Percentiles rank a stretch among this genome's conserved stretches.
These are phyloP conservation scores for Limnothrissa miodon DNA, from an alignment of 2,113 vertebrate genomes.

Conservation along the genomic window DNA sequence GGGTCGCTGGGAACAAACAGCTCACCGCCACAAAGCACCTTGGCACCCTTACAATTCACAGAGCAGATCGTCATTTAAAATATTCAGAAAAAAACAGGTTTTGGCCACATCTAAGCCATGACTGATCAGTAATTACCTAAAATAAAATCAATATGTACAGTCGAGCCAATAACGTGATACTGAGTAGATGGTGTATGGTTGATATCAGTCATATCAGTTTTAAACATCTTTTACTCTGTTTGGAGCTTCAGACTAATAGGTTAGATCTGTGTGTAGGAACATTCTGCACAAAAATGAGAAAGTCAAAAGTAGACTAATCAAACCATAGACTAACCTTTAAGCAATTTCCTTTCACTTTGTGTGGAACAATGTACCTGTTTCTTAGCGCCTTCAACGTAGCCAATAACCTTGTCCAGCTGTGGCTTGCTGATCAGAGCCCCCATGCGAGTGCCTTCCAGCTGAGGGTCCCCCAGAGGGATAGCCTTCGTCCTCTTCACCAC, in stretches of 20 bases:
- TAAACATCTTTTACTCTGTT: too few species aligned
- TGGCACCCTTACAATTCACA: constrained; percentile 77
- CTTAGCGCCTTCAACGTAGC: constrained; percentile 81
- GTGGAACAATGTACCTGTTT: constrained; percentile 73
- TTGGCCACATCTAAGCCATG: neutral
- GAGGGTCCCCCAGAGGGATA: constrained; percentile 87
- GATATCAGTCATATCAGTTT: too few species aligned
- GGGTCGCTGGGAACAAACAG: constrained; percentile 77
- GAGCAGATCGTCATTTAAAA: neutral
- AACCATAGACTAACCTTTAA: neutral
- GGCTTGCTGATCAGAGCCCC: constrained; percentile 86
- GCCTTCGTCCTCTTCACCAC: constrained; percentile 86
- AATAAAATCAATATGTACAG: neutral
- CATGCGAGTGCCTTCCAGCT: constrained; percentile 86
- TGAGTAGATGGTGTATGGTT: too few species aligned
- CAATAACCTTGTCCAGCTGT: constrained; percentile 86
- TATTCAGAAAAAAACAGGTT: neutral
- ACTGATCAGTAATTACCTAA: neutral
- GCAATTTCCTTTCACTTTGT: neutral
- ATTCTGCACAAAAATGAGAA: neutral
- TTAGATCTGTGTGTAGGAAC: neutral
- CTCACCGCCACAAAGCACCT: constrained; percentile 88
- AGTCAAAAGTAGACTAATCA: neutral
- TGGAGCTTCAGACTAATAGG: neutral
- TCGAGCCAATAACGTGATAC: neutral